Conservation (phyloP, 2,797 vertebrate species). For the Chelmon rostratus region DNA sequence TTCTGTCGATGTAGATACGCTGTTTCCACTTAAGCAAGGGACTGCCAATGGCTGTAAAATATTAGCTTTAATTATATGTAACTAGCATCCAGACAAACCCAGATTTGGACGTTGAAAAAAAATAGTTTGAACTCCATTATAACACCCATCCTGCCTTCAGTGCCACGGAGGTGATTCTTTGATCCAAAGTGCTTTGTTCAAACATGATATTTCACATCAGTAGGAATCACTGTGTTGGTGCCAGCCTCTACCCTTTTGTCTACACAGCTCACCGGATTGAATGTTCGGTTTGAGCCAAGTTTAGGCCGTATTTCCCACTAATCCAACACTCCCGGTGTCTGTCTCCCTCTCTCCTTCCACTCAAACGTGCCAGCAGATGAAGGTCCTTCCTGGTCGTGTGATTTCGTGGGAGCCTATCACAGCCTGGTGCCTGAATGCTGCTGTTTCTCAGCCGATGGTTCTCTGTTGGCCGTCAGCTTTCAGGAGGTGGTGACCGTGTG, state of each 20-base stretch:
- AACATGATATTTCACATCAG: not conserved
- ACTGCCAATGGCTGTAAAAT: too few species aligned
- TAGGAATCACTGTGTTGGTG: not conserved
- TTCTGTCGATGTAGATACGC: too few species aligned
- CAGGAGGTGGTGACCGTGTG: constrained; percentile 93
- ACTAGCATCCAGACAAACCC: not conserved
- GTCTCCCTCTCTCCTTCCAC: constrained; percentile 12
- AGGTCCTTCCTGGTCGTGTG: constrained; percentile 92
- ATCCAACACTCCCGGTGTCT: constrained; percentile 19
- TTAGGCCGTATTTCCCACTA: not conserved
- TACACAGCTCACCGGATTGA: not conserved
- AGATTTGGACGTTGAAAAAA: not conserved
- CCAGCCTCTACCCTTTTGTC: constrained; percentile 13
- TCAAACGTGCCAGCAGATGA: constrained; percentile 61
- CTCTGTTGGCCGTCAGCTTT: constrained; percentile 93
- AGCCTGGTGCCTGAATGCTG: constrained; percentile 89
- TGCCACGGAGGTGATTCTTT: not conserved
- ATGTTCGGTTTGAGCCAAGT: not conserved
- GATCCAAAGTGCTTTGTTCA: not conserved
- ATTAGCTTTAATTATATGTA: too few species aligned
- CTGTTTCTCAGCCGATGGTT: constrained; percentile 95
- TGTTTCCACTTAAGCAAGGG: too few species aligned
- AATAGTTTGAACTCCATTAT: not conserved
- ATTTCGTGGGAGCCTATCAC: constrained; percentile 95
- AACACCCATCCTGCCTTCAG: not conserved